These are phyloP conservation scores for Pristionchus mayeri DNA, from an alignment of 2,888 invertebrate genomes.

Conservation along the genomic window DNA sequence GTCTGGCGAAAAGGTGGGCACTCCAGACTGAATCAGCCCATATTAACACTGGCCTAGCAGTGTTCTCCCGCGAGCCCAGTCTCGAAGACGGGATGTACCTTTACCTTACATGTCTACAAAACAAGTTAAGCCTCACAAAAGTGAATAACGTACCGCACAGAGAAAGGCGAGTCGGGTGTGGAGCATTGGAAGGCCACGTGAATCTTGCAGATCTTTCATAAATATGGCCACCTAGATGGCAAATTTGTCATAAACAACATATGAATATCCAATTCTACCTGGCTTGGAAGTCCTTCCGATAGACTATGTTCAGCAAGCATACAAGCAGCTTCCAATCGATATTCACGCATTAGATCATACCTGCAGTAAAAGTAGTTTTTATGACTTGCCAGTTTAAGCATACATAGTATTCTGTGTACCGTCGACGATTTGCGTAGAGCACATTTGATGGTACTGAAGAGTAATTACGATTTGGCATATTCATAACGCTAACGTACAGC, in stretches of 20 bases:
- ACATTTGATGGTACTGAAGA: conserved; percentile 46
- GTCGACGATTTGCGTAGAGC: not conserved
- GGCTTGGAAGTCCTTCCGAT: not conserved
- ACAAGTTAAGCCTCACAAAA: not conserved
- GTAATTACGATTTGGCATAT: not conserved
- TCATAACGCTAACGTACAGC: not conserved
- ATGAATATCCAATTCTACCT: not conserved
- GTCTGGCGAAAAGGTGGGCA: too few relatives aligned
- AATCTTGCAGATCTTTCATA: not conserved
- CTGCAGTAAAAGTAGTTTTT: not conserved
- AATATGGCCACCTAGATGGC: conserved; percentile 26
- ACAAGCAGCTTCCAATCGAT: conserved; percentile 48
- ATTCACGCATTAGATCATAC: conserved; percentile 36
- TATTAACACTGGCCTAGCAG: too few relatives aligned
- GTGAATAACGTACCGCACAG: conserved; percentile 20
- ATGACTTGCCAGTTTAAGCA: not conserved
- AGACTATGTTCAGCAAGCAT: conserved; percentile 45
- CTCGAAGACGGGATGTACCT: too few relatives aligned
- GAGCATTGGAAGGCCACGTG: not conserved
- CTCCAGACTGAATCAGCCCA: too few relatives aligned
- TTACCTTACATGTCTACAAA: too few relatives aligned
- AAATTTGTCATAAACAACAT: too few relatives aligned
- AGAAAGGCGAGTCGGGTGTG: conserved; percentile 22
- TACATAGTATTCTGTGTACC: not conserved
- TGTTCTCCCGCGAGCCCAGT: too few relatives aligned